Percentiles rank a stretch among this genome's conserved stretches.
phyloP scores from a whole-genome alignment of 2,113 vertebrate species.

The Danio rerio region DNA sequence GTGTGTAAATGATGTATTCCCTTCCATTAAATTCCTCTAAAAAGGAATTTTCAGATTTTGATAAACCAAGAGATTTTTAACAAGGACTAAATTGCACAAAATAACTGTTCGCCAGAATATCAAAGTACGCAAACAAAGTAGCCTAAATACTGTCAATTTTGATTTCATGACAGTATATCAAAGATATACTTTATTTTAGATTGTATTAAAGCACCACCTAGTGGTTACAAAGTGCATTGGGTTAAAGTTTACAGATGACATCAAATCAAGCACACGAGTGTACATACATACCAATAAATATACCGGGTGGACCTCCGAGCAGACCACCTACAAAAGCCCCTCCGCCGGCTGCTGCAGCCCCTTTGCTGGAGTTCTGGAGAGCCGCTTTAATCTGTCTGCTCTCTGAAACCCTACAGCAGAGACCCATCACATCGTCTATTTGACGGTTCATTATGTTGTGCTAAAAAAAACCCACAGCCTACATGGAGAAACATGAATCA shows the following conservation, averaged over 20 bases:
- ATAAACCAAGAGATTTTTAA: no score
- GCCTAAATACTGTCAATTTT: no score
- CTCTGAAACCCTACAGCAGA: conserved; percentile 69
- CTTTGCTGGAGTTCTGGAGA: conserved; percentile 74
- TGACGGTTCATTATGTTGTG: not conserved
- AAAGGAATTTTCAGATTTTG: no score
- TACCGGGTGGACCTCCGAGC: conserved; percentile 82
- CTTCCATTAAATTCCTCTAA: no score
- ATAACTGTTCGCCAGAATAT: no score
- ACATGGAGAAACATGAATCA: not conserved
- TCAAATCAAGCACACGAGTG: not conserved
- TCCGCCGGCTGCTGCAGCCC: conserved; percentile 74
- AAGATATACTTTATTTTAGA: not conserved
- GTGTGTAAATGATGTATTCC: no score
- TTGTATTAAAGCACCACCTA: not conserved
- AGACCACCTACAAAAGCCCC: conserved; percentile 82
- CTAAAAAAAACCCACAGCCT: not conserved
- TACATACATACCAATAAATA: conserved; percentile 82
- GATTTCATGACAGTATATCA: no score
- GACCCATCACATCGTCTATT: conserved; percentile 15
- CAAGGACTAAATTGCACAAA: no score
- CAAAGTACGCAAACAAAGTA: no score
- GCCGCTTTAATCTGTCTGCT: conserved; percentile 80
- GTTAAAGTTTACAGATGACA: not conserved
- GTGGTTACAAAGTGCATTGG: not conserved